Evolutionary conservation across 2,797 vertebrate species (phyloP).

Genomic region (Zenarchopterus dispar): DNA sequence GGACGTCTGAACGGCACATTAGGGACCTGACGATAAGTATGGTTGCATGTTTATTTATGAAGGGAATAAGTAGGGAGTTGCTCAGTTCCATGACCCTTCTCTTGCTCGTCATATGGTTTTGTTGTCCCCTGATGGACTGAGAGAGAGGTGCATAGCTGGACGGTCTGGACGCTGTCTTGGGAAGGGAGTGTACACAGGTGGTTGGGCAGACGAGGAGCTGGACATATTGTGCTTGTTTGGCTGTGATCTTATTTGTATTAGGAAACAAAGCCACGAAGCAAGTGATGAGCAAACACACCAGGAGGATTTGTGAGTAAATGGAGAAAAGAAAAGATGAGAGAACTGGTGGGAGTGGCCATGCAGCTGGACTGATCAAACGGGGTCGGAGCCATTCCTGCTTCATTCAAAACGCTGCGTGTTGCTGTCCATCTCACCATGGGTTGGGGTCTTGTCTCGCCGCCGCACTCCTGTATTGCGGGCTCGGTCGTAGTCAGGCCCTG

Average conservation of each 20-base stretch:
- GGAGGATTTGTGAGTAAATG: conserved; percentile 22
- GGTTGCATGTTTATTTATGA: conserved; percentile 5
- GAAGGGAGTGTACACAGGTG: conserved; percentile 44
- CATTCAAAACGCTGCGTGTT: neutral
- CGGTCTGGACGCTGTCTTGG: conserved; percentile 27
- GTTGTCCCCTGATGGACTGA: conserved; percentile 29
- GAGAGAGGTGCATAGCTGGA: conserved; percentile 26
- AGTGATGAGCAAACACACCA: conserved; percentile 52
- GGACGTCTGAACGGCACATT: neutral
- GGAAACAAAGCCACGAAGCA: conserved; percentile 55
- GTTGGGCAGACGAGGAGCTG: conserved; percentile 56
- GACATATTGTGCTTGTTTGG: conserved; percentile 35
- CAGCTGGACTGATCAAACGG: conserved; percentile 8
- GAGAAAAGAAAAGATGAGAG: conserved; percentile 29
- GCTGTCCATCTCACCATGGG: conserved; percentile 82
- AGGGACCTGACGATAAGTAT: neutral
- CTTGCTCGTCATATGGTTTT: conserved; percentile 17
- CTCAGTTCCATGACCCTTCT: conserved; percentile 15
- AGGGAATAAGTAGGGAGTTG: neutral
- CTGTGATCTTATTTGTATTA: conserved; percentile 50
- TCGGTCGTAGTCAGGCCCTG: conserved; percentile 85
- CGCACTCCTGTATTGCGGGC: conserved; percentile 87
- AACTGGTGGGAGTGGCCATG: conserved; percentile 30
- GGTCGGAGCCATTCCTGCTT: neutral
- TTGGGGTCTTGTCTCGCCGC: conserved; percentile 90